Conservation (phyloP, 2,113 vertebrate species). For the Salvelinus fontinalis region DNA sequence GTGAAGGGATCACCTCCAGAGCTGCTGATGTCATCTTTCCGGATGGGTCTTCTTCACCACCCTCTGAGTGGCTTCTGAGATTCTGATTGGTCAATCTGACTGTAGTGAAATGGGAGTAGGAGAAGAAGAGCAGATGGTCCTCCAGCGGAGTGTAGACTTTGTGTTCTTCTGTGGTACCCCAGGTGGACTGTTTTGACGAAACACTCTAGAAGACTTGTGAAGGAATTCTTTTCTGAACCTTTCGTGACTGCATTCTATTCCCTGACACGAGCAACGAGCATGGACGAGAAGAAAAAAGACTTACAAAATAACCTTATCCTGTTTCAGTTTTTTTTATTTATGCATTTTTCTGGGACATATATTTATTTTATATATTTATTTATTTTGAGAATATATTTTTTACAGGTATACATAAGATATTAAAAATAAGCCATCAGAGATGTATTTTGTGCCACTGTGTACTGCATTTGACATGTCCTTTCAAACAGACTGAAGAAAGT, state of each 20-base stretch:
- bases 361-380: conserved; percentile 85
- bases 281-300: conserved; percentile 39
- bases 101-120: conserved; percentile 34
- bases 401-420: conserved; percentile 66
- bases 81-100: conserved; percentile 37
- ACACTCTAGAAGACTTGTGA: conserved; percentile 55
- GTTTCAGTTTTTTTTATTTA: conserved; percentile 72
- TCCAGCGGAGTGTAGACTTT: conserved; percentile 28
- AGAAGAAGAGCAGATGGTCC: conserved; percentile 19
- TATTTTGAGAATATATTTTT: conserved; percentile 82
- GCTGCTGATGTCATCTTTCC: conserved; percentile 19
- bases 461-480: conserved; percentile 3
- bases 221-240: conserved; percentile 56
- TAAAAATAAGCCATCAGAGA: conserved; percentile 45
- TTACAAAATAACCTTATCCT: conserved; percentile 38
- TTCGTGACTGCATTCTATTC: conserved; percentile 38
- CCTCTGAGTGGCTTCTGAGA: conserved; percentile 23
- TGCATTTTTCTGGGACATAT: conserved; percentile 67
- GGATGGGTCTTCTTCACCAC: conserved; percentile 3
- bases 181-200: conserved; percentile 37
- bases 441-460: conserved; percentile 49
- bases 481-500: conserved; percentile 30
- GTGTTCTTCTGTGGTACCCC: conserved; percentile 20
- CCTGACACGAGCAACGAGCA: conserved; percentile 50
- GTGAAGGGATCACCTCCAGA: not conserved